phyloP scores from a whole-genome alignment of 2,113 vertebrate species.

The Lepus europaeus region DNA sequence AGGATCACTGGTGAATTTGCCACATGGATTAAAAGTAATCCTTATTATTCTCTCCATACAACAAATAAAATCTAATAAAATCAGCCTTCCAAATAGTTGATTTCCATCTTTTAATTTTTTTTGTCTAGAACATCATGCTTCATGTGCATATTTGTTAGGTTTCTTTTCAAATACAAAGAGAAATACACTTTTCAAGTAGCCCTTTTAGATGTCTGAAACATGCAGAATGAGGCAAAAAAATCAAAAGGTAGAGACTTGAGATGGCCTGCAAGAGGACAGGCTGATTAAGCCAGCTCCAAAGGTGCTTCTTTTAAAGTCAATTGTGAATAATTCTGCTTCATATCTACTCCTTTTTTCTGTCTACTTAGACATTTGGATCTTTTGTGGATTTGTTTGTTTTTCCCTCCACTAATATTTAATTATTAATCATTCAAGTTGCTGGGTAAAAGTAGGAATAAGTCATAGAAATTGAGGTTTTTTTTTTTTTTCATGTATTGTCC shows the following conservation, averaged over 20 bases:
- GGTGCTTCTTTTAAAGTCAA: not conserved
- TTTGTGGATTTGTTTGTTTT: not conserved
- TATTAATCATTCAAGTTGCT: conserved; percentile 36
- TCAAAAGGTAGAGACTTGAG: not conserved
- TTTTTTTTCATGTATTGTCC: not conserved
- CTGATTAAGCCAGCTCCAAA: not conserved
- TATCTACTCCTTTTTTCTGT: conserved; percentile 3
- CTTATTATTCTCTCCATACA: not conserved
- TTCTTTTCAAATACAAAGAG: conserved; percentile 56
- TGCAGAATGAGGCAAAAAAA: conserved; percentile 42
- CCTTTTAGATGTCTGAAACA: conserved; percentile 20
- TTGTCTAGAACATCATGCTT: conserved; percentile 9
- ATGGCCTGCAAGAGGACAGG: not conserved
- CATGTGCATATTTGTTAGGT: not conserved
- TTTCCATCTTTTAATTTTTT: not conserved
- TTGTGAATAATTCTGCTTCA: not conserved
- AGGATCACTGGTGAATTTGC: not conserved
- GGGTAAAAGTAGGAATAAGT: not conserved
- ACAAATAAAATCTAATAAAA: conserved; percentile 15
- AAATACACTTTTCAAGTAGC: conserved; percentile 14
- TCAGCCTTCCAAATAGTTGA: conserved; percentile 42
- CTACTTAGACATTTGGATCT: not conserved
- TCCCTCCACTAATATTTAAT: not conserved
- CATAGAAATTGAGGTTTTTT: not conserved
- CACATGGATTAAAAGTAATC: not conserved